Evolutionary conservation across 2,797 vertebrate genomes (phyloP).

Genomic region (Paedocypris micromegethes): DNA sequence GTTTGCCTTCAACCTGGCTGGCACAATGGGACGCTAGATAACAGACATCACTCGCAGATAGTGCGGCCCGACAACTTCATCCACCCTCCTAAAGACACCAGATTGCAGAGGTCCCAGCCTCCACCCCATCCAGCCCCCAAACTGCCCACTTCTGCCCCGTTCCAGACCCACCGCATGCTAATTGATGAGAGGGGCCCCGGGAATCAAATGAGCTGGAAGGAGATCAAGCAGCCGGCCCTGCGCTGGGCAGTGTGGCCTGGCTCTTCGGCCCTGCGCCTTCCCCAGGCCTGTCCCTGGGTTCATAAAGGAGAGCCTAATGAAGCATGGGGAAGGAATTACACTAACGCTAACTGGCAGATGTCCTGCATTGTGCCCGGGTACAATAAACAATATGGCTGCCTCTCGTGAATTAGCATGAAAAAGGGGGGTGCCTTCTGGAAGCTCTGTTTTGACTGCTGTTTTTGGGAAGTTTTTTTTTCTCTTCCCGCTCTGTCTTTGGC

Average conservation of each 20-base stretch:
- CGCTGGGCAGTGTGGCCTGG: slow-evolving; percentile 58
- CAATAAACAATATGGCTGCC: slow-evolving; percentile 79
- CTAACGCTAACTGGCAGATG: slow-evolving; percentile 78
- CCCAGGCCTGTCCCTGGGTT: slow-evolving; percentile 72
- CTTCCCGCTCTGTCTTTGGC: slow-evolving; percentile 34
- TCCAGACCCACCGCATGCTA: slow-evolving; percentile 76
- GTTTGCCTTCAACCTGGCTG: slow-evolving; percentile 19
- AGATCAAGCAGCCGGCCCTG: slow-evolving; percentile 79
- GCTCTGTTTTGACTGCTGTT: slow-evolving; percentile 71
- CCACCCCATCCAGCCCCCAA: slow-evolving; percentile 55
- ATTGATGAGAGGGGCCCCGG: slow-evolving; percentile 78
- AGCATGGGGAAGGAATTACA: slow-evolving; percentile 84
- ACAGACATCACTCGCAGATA: slow-evolving; percentile 37
- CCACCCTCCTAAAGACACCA: slow-evolving; percentile 51
- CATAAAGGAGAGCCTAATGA: slow-evolving; percentile 82
- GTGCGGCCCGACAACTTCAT: slow-evolving; percentile 51
- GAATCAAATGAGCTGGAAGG: slow-evolving; percentile 91
- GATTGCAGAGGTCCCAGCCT: slow-evolving; percentile 49
- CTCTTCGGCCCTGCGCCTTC: slow-evolving; percentile 43
- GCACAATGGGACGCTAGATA: slow-evolving; percentile 49
- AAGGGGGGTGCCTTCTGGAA: slow-evolving; percentile 68
- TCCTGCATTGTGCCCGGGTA: slow-evolving; percentile 73
- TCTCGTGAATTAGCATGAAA: slow-evolving; percentile 72
- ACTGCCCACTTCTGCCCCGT: slow-evolving; percentile 56
- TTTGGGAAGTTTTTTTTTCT: slow-evolving; percentile 52